Evolutionary conservation across 2,888 invertebrate species (phyloP).

Genomic region (Coelopa pilipes): DNA sequence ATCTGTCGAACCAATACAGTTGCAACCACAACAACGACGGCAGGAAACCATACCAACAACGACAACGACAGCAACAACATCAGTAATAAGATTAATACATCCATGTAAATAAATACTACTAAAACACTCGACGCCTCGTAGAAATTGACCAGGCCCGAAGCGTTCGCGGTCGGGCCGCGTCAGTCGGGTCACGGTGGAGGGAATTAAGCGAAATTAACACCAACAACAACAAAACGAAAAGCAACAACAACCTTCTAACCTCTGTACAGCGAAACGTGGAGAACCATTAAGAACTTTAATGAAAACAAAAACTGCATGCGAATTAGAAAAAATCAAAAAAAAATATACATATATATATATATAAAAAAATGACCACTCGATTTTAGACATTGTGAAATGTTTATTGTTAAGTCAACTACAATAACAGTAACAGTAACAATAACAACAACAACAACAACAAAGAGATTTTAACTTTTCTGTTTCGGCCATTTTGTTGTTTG

Average conservation of each 20-base stretch:
- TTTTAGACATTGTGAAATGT: conserved; percentile 19
- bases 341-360: neutral
- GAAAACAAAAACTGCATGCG: conserved; percentile 23
- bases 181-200: neutral
- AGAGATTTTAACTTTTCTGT: neutral
- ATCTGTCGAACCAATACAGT: neutral
- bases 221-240: neutral
- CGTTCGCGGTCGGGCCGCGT: neutral
- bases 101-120: too few species aligned
- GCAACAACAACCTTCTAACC: neutral
- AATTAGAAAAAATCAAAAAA: conserved; percentile 26
- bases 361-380: neutral
- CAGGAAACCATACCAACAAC: neutral
- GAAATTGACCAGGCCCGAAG: too few species aligned
- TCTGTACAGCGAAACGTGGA: neutral
- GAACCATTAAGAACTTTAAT: neutral
- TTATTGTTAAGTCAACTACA: conserved; percentile 24
- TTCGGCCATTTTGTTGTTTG: neutral
- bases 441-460: conserved; percentile 14
- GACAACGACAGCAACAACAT: neutral
- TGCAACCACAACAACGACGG: neutral
- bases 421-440: conserved; percentile 1
- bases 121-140: too few species aligned
- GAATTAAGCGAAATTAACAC: neutral
- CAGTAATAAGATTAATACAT: too few species aligned